phyloP scores from a whole-genome alignment of 2,797 vertebrate genomes.

The Anabas testudineus region DNA sequence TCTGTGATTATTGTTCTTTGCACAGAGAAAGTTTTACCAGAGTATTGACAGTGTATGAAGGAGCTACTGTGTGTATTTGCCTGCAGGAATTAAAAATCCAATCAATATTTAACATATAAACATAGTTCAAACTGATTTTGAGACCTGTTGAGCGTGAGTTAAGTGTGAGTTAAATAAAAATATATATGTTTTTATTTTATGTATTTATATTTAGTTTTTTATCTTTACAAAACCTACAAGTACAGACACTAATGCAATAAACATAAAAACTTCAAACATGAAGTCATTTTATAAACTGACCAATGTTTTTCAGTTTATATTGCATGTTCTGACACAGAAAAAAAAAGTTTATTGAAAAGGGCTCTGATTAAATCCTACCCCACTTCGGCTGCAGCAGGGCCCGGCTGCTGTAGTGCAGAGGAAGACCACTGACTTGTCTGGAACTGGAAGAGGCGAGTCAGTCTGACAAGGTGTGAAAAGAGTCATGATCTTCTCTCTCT shows the following conservation, averaged over 20 bases:
- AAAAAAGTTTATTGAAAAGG: not conserved
- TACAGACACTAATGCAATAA: not conserved
- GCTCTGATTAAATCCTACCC: conserved; percentile 16
- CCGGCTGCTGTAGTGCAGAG: conserved; percentile 33
- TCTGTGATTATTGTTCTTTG: not conserved
- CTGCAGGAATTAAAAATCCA: no score
- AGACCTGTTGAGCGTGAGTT: not conserved
- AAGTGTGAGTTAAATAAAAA: no score
- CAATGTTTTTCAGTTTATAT: not conserved
- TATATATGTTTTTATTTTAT: no score
- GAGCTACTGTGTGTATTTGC: not conserved
- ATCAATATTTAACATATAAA: not conserved
- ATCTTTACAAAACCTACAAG: not conserved
- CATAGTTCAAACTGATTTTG: not conserved
- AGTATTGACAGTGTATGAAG: not conserved
- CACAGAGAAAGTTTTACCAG: not conserved
- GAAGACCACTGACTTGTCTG: conserved; percentile 62
- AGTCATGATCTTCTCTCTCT: conserved; percentile 80
- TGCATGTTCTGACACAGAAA: not conserved
- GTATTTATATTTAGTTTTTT: not conserved
- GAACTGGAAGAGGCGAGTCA: conserved; percentile 64
- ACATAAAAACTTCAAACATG: not conserved
- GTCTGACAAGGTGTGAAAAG: conserved; percentile 84
- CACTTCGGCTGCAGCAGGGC: conserved; percentile 41
- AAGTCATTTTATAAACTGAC: conserved; percentile 1